phyloP scores from a whole-genome alignment of 2,888 invertebrate species.

The Cephus sareptanus region DNA sequence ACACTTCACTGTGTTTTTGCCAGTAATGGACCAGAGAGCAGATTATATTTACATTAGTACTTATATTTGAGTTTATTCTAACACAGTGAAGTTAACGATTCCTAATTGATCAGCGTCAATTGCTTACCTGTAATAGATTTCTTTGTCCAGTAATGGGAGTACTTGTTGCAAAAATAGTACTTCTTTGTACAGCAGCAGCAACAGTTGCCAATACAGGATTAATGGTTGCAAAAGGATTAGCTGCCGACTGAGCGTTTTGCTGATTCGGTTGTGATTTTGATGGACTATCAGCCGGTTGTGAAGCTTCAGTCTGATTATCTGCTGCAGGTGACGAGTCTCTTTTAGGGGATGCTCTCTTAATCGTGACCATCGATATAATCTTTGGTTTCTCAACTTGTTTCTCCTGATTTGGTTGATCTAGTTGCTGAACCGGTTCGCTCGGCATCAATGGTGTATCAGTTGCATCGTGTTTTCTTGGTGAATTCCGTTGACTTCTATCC shows the following conservation, averaged over 20 bases:
- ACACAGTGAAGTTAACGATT: background rate
- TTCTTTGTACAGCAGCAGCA: conserved; percentile 62
- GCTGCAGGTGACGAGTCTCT: conserved; percentile 42
- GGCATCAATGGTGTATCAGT: conserved; percentile 30
- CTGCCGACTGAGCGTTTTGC: conserved; percentile 27
- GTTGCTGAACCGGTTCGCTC: conserved; percentile 37
- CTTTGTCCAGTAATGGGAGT: conserved; percentile 47
- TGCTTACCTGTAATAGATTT: conserved; percentile 52
- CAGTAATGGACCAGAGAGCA: background rate
- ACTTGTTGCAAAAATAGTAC: conserved; percentile 50
- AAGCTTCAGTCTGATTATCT: conserved; percentile 33
- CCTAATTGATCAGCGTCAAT: background rate
- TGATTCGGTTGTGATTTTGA: conserved; percentile 13
- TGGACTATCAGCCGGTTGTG: conserved; percentile 16
- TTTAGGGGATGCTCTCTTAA: conserved; percentile 57
- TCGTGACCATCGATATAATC: conserved; percentile 62
- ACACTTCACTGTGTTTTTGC: background rate
- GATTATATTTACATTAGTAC: background rate
- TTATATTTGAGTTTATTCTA: background rate
- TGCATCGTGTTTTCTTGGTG: conserved; percentile 50
- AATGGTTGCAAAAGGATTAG: conserved; percentile 53
- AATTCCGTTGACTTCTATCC: conserved; percentile 58
- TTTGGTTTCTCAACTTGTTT: conserved; percentile 58
- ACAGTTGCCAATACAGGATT: conserved; percentile 63
- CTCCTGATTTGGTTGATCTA: conserved; percentile 14